Conservation (phyloP, 2,113 vertebrate genomes). For the Dasypus novemcinctus region DNA sequence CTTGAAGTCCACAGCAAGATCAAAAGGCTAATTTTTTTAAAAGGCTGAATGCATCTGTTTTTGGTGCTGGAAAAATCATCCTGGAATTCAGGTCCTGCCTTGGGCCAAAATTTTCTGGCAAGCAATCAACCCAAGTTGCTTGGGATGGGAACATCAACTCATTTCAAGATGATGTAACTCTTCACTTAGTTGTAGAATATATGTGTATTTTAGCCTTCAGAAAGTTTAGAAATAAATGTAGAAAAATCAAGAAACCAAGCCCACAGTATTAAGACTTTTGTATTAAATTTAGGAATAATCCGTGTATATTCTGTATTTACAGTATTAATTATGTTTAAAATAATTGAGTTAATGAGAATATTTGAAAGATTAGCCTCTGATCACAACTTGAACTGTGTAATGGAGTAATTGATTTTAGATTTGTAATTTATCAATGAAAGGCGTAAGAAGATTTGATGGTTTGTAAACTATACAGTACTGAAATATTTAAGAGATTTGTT, state of each 20-base stretch:
- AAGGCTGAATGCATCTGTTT: constrained; percentile 42
- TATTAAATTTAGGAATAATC: constrained; percentile 8
- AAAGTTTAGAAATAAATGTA: constrained; percentile 41
- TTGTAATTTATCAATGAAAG: constrained; percentile 48
- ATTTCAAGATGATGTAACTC: not conserved
- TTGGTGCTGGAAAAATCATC: constrained; percentile 47
- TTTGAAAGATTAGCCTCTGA: constrained; percentile 23
- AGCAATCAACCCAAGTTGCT: constrained; percentile 40
- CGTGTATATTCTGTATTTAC: not conserved
- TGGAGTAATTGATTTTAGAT: constrained; percentile 42
- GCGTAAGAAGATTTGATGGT: constrained; percentile 52
- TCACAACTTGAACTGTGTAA: constrained; percentile 47
- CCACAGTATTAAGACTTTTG: not conserved
- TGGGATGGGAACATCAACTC: not conserved
- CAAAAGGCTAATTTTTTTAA: constrained; percentile 38
- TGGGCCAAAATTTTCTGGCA: constrained; percentile 51
- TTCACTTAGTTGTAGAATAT: not conserved
- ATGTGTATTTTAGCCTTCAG: not conserved
- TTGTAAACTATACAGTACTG: not conserved
- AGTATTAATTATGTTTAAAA: constrained; percentile 1
- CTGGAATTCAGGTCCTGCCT: constrained; percentile 49
- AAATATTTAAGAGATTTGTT: constrained; percentile 52
- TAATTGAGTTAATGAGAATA: not conserved
- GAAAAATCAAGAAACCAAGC: constrained; percentile 7
- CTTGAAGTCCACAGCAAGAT: not conserved